Evolutionary conservation across 2,797 vertebrate species (phyloP).

Genomic region (Sorex maritimensis): DNA sequence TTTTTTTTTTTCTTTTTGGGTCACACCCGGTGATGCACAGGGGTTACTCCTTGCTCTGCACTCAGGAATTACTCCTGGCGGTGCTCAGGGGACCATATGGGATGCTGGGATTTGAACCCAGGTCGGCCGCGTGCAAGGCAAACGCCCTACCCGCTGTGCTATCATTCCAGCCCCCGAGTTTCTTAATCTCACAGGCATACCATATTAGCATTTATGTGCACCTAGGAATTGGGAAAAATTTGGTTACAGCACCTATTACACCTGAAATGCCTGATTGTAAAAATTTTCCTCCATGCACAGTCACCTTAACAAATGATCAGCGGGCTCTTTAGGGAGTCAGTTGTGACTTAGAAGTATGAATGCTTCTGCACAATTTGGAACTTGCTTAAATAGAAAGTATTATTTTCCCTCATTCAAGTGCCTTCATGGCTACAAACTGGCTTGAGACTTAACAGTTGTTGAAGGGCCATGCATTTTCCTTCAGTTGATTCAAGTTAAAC

Average conservation of each 20-base stretch:
- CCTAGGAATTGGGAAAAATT: background rate
- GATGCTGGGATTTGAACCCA: too few species aligned
- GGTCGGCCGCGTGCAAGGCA: too few species aligned
- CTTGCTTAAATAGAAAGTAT: background rate
- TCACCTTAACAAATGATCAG: background rate
- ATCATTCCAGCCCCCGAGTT: background rate
- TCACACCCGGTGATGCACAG: too few species aligned
- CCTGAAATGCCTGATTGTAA: background rate
- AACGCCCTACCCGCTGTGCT: too few species aligned
- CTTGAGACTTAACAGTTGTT: background rate
- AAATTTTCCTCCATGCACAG: background rate
- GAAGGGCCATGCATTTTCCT: background rate
- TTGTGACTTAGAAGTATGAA: background rate
- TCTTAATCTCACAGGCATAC: background rate
- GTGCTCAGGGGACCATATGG: too few species aligned
- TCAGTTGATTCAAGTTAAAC: background rate
- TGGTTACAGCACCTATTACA: background rate
- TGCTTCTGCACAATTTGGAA: background rate
- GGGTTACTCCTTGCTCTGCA: too few species aligned
- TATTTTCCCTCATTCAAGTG: background rate
- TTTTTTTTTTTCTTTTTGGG: too few species aligned
- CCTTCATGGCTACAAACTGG: background rate
- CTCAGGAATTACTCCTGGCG: too few species aligned
- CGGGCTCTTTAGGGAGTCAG: background rate
- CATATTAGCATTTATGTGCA: background rate